Percentiles rank a stretch among this genome's conserved stretches.
These are phyloP conservation scores for Pollenia labialis DNA, from an alignment of 2,888 invertebrate species.

Conservation along the genomic window DNA sequence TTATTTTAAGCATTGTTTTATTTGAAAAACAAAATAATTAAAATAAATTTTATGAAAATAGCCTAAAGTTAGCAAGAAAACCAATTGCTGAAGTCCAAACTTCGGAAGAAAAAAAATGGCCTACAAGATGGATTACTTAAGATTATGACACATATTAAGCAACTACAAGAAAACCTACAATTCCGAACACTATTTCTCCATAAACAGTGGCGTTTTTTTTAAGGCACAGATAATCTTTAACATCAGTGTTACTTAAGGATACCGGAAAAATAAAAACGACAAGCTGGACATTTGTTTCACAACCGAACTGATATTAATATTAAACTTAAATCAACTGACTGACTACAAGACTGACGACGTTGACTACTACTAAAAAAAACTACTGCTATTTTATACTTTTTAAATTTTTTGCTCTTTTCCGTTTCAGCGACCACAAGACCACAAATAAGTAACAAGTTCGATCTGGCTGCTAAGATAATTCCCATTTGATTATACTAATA, in stretches of 20 bases:
- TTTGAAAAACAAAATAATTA: constrained; percentile 67
- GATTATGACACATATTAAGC: constrained; percentile 63
- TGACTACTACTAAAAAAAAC: constrained; percentile 21
- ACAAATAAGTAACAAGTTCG: constrained; percentile 75
- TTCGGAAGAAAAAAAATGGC: not conserved
- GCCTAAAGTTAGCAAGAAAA: constrained; percentile 53
- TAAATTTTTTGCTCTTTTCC: constrained; percentile 17
- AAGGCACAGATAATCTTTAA: constrained; percentile 48
- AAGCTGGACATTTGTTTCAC: constrained; percentile 41
- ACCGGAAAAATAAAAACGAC: not conserved
- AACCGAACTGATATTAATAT: constrained; percentile 47
- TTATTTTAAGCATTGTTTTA: constrained; percentile 46
- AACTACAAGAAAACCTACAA: not conserved
- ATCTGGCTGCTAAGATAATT: constrained; percentile 83
- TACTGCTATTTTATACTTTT: constrained; percentile 30
- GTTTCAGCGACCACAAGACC: constrained; percentile 54
- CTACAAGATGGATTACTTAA: constrained; percentile 59
- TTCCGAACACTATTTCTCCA: constrained; percentile 11
- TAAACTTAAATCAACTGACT: constrained; percentile 46
- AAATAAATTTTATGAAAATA: constrained; percentile 60
- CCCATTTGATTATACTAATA: constrained; percentile 84
- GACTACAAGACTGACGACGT: constrained; percentile 56
- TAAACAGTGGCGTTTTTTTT: constrained; percentile 62
- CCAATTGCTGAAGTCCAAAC: constrained; percentile 2
- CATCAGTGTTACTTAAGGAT: constrained; percentile 35